Conservation (phyloP, 2,888 invertebrate species). For the Choreutis nemorana region DNA sequence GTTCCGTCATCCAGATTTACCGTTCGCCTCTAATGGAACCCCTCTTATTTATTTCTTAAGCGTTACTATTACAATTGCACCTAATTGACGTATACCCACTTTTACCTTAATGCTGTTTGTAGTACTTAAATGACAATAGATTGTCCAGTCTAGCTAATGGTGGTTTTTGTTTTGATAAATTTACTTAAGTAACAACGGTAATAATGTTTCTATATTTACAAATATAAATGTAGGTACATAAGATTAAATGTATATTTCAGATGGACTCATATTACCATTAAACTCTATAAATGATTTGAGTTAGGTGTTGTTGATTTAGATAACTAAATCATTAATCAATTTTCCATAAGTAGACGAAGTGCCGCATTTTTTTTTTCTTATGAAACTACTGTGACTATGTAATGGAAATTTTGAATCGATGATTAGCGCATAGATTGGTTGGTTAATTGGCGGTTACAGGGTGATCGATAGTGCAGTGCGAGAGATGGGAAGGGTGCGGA, state of each 20-base stretch:
- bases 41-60: conserved; percentile 43
- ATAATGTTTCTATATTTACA: no score
- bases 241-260: no score
- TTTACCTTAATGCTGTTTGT: conserved; percentile 50
- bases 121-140: conserved; percentile 26
- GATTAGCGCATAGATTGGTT: conserved; percentile 36
- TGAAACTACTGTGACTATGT: no score
- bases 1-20: conserved; percentile 66
- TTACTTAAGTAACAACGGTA: conserved; percentile 8
- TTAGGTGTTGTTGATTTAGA: no score
- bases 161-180: conserved; percentile 18
- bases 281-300: no score
- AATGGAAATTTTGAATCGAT: conserved; percentile 10
- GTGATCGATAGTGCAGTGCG: conserved; percentile 34
- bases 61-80: conserved; percentile 55
- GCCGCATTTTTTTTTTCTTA: no score
- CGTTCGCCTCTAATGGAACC: conserved; percentile 49
- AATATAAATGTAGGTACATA: no score
- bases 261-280: no score
- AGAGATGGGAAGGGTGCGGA: conserved; percentile 7
- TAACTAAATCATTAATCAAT: no score
- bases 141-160: conserved; percentile 23
- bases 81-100: conserved; percentile 59
- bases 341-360: no score
- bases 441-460: conserved; percentile 46